These are phyloP conservation scores for Cantharis lateralis DNA, from an alignment of 2,888 invertebrate genomes.

Conservation along the genomic window DNA sequence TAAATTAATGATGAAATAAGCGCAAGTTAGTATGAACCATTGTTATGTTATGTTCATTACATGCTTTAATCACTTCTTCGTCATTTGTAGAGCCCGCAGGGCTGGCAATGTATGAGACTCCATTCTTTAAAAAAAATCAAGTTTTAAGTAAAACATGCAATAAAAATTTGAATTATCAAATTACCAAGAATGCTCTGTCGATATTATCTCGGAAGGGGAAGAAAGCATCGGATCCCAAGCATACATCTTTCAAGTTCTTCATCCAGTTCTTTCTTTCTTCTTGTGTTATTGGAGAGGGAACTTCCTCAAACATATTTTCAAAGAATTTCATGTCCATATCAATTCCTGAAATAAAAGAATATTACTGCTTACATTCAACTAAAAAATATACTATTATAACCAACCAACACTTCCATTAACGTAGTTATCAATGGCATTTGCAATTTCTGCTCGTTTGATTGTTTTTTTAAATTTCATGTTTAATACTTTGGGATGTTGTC, in stretches of 20 bases:
- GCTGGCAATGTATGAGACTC: constrained; percentile 90
- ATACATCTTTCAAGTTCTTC: constrained; percentile 73
- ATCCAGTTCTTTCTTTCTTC: constrained; percentile 72
- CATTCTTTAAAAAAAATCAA: constrained; percentile 69
- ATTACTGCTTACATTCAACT: too few species aligned
- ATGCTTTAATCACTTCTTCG: constrained; percentile 84
- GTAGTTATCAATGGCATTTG: constrained; percentile 95
- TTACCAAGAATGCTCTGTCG: constrained; percentile 86
- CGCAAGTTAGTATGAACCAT: constrained; percentile 88
- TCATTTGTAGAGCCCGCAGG: constrained; percentile 96
- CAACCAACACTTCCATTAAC: constrained; percentile 88
- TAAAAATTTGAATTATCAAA: neutral
- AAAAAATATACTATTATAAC: constrained; percentile 36
- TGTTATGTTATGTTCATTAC: constrained; percentile 87
- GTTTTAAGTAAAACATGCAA: constrained; percentile 1
- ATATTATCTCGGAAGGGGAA: constrained; percentile 98
- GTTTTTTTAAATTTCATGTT: constrained; percentile 83
- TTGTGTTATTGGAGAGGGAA: constrained; percentile 73
- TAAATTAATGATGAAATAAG: constrained; percentile 87
- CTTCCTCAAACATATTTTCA: constrained; percentile 73
- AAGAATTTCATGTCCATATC: constrained; percentile 81
- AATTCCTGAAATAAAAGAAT: constrained; percentile 59
- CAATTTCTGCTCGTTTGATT: constrained; percentile 87
- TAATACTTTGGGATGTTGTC: constrained; percentile 87
- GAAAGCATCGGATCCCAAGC: constrained; percentile 95